phyloP scores from a whole-genome alignment of 1,140 invertebrate species.

The Pteromalus puparum region DNA sequence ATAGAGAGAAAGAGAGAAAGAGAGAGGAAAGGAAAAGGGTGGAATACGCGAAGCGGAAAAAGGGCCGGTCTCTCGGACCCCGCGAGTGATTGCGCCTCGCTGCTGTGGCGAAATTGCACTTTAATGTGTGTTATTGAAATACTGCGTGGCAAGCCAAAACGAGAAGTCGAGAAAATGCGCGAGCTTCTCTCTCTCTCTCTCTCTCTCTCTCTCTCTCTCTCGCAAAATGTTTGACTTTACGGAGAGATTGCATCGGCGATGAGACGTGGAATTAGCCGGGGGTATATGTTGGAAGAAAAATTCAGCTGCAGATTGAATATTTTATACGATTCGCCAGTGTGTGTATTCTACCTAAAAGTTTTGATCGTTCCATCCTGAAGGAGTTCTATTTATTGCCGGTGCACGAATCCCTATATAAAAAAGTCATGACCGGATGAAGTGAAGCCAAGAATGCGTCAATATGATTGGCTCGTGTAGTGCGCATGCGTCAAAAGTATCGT shows the following conservation, averaged over 20 bases:
- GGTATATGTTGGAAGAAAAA: too few species aligned
- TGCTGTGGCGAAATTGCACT: conserved; percentile 19
- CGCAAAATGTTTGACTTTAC: conserved; percentile 18
- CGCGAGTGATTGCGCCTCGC: conserved; percentile 1
- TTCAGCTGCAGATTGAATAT: too few species aligned
- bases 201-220: neutral
- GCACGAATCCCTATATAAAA: too few species aligned
- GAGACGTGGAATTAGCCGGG: neutral
- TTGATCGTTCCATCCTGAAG: too few species aligned
- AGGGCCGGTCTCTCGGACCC: neutral
- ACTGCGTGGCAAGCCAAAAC: conserved; percentile 3
- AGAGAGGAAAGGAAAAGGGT: neutral
- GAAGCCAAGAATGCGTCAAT: too few species aligned
- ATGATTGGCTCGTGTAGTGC: too few species aligned
- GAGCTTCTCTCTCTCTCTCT: neutral
- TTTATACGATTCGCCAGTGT: too few species aligned
- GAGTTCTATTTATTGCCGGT: too few species aligned
- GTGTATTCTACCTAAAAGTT: too few species aligned
- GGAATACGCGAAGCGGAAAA: neutral
- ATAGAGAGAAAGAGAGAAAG: neutral
- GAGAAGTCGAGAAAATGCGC: conserved; percentile 9
- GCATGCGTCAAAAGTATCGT: too few species aligned
- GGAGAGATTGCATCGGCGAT: neutral
- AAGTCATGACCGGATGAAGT: too few species aligned
- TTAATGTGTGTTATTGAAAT: conserved; percentile 44